Evolutionary conservation across 30 jellyfish, hydroid and myxozoan genomes (phyloP), one percentile per base, ranked within the genome.

Genomic region (Aurelia sp.): DNA sequence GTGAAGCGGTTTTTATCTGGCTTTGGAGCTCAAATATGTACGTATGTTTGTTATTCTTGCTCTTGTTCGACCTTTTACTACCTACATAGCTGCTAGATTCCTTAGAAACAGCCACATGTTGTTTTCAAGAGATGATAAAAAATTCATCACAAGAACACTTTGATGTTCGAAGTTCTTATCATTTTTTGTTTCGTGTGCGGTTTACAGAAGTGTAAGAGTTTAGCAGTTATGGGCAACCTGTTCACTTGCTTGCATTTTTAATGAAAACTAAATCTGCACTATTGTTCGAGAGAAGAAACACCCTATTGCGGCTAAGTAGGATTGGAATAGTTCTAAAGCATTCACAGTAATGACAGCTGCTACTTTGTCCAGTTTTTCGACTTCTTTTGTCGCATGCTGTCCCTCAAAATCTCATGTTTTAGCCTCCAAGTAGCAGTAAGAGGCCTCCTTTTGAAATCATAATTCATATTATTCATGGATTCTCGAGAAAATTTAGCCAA

Each of bases 201-300:
- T 72, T 73, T 79, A 12, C 50, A 48, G 61, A 73, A 72, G 35
- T 33, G 67, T 24, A 17, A 65, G 88, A 72, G 67, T 73, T 40
- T 44, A 55, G 75, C 77, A 84, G 87, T 68, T 59, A 72, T 72
- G 88, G 93, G 71, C 93, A 66, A 84, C 93, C 80, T 84, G 93
- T 73, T 67, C 93, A 52, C 74, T 84, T 84, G 82, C 93, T 84
- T 84, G 93, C 87, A 84, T 84, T 59, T 84, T 84, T 84, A 84
- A 84, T 84, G 93, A 84, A 52, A 47, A 38, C 88, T 60, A 55
- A 73, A 84, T 84, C 93, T 52, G 41, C 83, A 13, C 88, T 63
- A 70, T 84, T 84, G 93, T 84, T 84, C 78, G 75, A 11, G 65
- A 61, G 86, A 86, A 72, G 67, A 84, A 84, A 74, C 88, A 73